phyloP scores from a whole-genome alignment of 1,140 invertebrate species.

The Ladona fulva region DNA sequence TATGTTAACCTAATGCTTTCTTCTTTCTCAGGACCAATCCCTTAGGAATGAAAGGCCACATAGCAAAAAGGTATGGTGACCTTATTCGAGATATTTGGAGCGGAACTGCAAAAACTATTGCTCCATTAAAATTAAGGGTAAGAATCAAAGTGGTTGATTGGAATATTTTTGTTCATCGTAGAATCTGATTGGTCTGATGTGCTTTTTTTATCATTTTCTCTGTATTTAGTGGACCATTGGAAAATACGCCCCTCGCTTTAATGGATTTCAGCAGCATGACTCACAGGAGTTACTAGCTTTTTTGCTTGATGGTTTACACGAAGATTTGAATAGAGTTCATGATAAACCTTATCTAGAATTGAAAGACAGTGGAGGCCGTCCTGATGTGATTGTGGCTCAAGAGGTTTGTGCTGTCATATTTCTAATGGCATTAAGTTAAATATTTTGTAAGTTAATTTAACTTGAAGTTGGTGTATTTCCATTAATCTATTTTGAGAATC shows the following conservation, averaged over 20 bases:
- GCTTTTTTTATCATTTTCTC: slow-evolving; percentile 17
- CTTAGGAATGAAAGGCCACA: slow-evolving; percentile 70
- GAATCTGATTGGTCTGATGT: too few species aligned
- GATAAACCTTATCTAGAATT: slow-evolving; percentile 61
- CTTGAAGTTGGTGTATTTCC: too few species aligned
- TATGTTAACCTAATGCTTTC: background rate
- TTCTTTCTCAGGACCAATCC: slow-evolving; percentile 57
- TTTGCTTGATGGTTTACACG: slow-evolving; percentile 78
- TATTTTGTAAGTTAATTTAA: too few species aligned
- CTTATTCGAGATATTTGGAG: slow-evolving; percentile 80
- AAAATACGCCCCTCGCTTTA: slow-evolving; percentile 72
- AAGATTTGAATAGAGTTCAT: slow-evolving; percentile 89
- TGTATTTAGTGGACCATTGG: slow-evolving; percentile 61
- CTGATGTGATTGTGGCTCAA: slow-evolving; percentile 63
- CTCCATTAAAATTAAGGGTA: slow-evolving; percentile 69
- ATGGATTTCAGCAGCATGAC: slow-evolving; percentile 82
- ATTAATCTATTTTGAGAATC: too few species aligned
- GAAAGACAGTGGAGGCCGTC: slow-evolving; percentile 65
- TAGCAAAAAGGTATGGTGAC: slow-evolving; percentile 74
- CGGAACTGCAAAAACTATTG: slow-evolving; percentile 66
- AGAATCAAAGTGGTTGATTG: slow-evolving; percentile 21
- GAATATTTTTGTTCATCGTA: background rate
- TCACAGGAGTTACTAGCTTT: slow-evolving; percentile 82
- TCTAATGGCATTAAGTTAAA: too few species aligned
- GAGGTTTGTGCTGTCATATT: slow-evolving; percentile 86